Percentiles rank a stretch among this genome's conserved stretches.
phyloP scores from a whole-genome alignment of 37 sponge, comb jelly and placozoan genomes.

The Amphimedon queenslandica region DNA sequence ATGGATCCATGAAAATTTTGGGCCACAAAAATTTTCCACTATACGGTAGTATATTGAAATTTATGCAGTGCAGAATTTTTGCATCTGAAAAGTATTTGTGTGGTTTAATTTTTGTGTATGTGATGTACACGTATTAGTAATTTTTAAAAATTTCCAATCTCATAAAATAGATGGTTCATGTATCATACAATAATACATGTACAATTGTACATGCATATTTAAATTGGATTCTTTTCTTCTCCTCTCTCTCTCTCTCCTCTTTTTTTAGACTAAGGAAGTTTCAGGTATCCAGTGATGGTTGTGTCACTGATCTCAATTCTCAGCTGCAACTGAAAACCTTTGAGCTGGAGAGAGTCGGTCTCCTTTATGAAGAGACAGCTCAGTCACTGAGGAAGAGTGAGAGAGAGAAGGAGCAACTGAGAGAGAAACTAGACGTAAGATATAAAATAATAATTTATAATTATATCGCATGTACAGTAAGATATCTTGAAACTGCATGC shows the following conservation, averaged over 20 bases:
- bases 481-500: no score
- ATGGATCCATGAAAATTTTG: no score
- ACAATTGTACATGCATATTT: not conserved
- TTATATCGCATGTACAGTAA: no score
- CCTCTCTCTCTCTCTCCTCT: not conserved
- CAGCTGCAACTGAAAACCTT: constrained; percentile 57
- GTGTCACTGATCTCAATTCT: constrained; percentile 49
- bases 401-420: constrained; percentile 44
- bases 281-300: constrained; percentile 39
- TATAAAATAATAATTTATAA: no score
- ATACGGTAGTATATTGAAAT: no score
- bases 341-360: constrained; percentile 60
- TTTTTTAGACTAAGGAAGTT: constrained; percentile 51
- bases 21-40: no score
- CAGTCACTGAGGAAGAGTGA: constrained; percentile 45
- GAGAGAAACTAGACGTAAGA: constrained; percentile 24
- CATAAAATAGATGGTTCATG: not conserved
- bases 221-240: not conserved
- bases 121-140: not conserved
- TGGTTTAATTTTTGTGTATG: no score
- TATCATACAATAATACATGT: not conserved
- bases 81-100: no score
- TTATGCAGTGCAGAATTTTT: no score
- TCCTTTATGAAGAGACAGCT: constrained; percentile 55
- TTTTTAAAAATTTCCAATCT: not conserved